Evolutionary conservation across 2,888 invertebrate genomes (phyloP), one percentile per base, ranked within the genome.

Genomic region (Torymus tubicola): DNA sequence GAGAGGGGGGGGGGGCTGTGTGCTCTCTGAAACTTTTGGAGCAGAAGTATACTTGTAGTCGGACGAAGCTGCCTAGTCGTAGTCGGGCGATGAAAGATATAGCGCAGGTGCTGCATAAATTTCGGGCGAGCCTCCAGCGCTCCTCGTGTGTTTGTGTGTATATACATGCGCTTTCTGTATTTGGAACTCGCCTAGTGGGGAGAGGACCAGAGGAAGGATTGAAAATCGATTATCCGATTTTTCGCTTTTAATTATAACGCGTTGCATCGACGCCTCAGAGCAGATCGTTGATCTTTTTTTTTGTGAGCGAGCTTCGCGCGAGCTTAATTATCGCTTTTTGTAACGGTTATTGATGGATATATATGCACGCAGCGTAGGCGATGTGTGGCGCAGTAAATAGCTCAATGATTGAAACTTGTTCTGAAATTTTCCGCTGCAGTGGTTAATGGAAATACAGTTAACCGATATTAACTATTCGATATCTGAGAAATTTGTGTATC

Each of bases 71-170:
- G 74, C 70, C 73, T 80, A 24, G 50, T 24, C 16, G 24, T 24
- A 24, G 24, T 69, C 55, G 31, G 63, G n/a, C 65, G 77, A 81
- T 77, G 77, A 76, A 63, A 81, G 77, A 81, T 81, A 81, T 69
- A 70, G 42, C 64, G 50, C 72, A 81, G 77, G 69, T 81, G 64
- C 72, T 58, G 72, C 68, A 60, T 81, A 81, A 77, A 81, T 81
- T 80, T 69, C 31, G 18, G 8, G 12, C 63, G 50, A 60, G 69
- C n/a, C 71, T 65, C 53, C 13, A 69, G 42, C 42, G 50, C 68
- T 50, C 21, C 21, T 21, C 21, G 21, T 21, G 21, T 21, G 21
- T 21, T 1, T 21, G 21, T 21, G 13, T 72, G 16, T 55, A 69
- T 52, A 31, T 13, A 58, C 18, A n/a, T 3, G 10, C 24, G 69